Evolutionary conservation across 2,888 invertebrate species (phyloP), one percentile per base, ranked within the genome.

Genomic region (Drosophila mercatorum): DNA sequence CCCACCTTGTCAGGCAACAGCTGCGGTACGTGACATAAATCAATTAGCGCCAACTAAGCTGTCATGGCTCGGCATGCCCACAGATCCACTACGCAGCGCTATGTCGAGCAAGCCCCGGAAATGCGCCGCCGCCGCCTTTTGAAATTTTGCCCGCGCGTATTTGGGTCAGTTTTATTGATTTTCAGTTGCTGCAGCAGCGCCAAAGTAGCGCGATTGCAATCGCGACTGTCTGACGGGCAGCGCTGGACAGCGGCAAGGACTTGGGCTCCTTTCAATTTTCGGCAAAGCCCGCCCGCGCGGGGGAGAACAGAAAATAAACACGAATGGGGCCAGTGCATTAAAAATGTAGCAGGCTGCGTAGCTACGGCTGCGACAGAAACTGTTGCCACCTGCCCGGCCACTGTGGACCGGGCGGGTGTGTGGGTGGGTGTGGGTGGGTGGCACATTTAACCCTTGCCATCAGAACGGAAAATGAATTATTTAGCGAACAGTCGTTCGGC

Each of bases 111-210:
- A 17, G 63, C 63, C 61, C 83, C 84, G 88, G 84, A 84, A 88
- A 82, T 88, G 85, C 85, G 85, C 84, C 78, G 74, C 78, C 72
- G 55, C 60, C 56, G 28, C n/a, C 26, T 41, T 41, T 55, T 65
- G 67, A 84, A 81, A 82, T 83, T 84, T 78, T 47, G 69, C 71
- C 80, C 83, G 82, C 83, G 85, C 85, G 80, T 83, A 85, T 85
- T 85, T 85, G 88, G 84, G 84, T 85, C 84, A 85, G 81, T 88
- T 85, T 85, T 85, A 85, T 85, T 85, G 84, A 85, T 85, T 84
- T 88, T 84, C 61, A 46, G 62, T 60, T 64, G 77, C 69, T 22
- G 74, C 61, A 72, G 68, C 72, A 76, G 65, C 72, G 68, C 64
- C 68, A 68, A 76, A 77, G 62, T 71, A 63, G 52, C 64, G 69